Evolutionary conservation across 2,888 invertebrate genomes (phyloP), one percentile per base, ranked within the genome.

Genomic region (Cryptocephalus primarius): DNA sequence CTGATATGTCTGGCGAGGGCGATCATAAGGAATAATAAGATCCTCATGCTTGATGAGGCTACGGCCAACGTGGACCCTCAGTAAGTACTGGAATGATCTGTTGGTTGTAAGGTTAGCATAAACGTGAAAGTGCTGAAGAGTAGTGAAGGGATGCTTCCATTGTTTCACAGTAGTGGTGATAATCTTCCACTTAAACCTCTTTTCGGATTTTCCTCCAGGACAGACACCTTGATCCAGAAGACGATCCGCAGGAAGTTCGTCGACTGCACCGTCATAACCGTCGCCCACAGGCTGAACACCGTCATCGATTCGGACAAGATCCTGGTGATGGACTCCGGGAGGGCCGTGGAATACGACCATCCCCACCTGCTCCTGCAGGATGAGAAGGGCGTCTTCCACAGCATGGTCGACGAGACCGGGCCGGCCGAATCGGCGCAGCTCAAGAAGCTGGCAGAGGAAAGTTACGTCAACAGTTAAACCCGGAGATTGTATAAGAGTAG

Each of bases 61-160:
- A 93, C 92, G 0, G 91, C 92, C 1, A 92, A 91, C 64, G 90
- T 92, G 8, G 91, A 93, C 70, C 88, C 87, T 8, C 85, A 85
- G 77, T 83, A 61, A 76, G 78, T 40, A n/a, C n/a, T n/a, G n/a
- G n/a, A n/a, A n/a, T n/a, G n/a, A n/a, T n/a, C n/a, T n/a, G n/a
- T 34, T n/a, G n/a, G n/a, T n/a, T n/a, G n/a, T n/a, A n/a, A n/a
- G n/a, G n/a, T n/a, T n/a, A n/a, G n/a, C n/a, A n/a, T n/a, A n/a
- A n/a, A n/a, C n/a, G n/a, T n/a, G n/a, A n/a, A n/a, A n/a, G n/a
- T n/a, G n/a, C n/a, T n/a, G n/a, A n/a, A n/a, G n/a, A n/a, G n/a
- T n/a, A n/a, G n/a, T n/a, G n/a, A n/a, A n/a, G n/a, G n/a, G n/a
- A n/a, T n/a, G n/a, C n/a, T n/a, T n/a, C n/a, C n/a, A n/a, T n/a